Evolutionary conservation across 2,113 vertebrate genomes (phyloP), one percentile per base, ranked within the genome.

Genomic region (Microcebus murinus): DNA sequence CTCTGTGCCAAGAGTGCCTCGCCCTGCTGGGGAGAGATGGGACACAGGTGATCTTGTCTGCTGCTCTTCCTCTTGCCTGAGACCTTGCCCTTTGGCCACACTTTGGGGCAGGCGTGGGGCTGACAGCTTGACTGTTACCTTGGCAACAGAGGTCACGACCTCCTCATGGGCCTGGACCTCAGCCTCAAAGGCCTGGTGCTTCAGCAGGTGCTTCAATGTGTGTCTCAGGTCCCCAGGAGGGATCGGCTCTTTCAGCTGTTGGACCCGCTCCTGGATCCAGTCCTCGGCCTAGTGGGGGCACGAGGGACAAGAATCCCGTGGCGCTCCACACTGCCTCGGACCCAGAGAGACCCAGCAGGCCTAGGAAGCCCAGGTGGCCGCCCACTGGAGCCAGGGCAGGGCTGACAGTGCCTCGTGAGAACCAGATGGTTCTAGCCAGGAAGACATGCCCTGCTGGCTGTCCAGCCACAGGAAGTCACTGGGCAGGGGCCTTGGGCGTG

Each of bases 121-220:
- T 63, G 6, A 61, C 10, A 34, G 27, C 70, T 55, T 57, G 25
- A 34, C 27, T 48, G 45, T 97, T 98, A 99, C 99, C 99, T 98
- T 98, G 92, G 98, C 98, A 55, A 99, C 98, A 55, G 98, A 97
- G 21, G 94, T 97, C 95, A 99, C 98, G 94, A 99, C 98, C 96
- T 99, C 98, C 34, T 98, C 97, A 76, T 99, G 99, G 81, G 99
- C 99, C 96, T 99, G 97, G 97, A 99, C 99, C 97, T 99, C 99
- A 14, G 99, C 99, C 97, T 99, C 99, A 71, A 99, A 99, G 92
- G 98, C 99, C 94, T 99, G 99, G 97, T 99, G 99, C 71, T 99
- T 99, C 98, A 99, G 98, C 23, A 99, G 97, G 39, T 99, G 97
- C 96, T 99, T 99, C 98, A 99, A 98, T 96, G 99, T 99, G 65